Evolutionary conservation across 2,113 vertebrate genomes (phyloP), one percentile per base, ranked within the genome.

Genomic region (Mirounga angustirostris): DNA sequence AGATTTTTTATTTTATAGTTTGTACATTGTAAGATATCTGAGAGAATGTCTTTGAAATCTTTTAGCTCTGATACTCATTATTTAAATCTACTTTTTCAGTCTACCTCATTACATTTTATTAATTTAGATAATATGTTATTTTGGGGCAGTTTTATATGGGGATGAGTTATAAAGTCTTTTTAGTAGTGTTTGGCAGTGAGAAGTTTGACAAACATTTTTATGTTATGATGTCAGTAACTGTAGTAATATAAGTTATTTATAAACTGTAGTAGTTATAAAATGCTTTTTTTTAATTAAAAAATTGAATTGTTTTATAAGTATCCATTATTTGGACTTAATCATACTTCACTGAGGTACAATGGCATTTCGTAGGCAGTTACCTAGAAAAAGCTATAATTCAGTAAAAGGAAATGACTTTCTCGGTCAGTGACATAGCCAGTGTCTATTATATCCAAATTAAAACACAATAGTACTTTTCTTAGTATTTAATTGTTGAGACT

Each of bases 201-300:
- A 91, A 87, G 22, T 67, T 82, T 92, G 56, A 92, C 36, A 82
- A 79, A 65, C 5, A 14, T 43, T 84, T 96, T 36, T 94, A 40
- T 97, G 63, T 92, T 84, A 67, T 67, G 84, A 74, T 85, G 30
- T 82, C 86, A 95, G 43, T 93, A 78, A 95, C 28, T 93, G 18
- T 1, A 96, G 18, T 82, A 76, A 87, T 86, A 54, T 7, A 90
- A 93, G 86, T 87, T 15, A 82, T 69, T 97, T 96, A 74, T 80
- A 89, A 80, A 92, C 50, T 65, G 0, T 50, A 94, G 26, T 95
- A 73, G 40, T n/a, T 65, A 54, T 46, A 82, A 81, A 59, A 81
- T 95, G 58, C 54, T 46, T 36, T 63, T 52, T 65, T 5, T 63
- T 24, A 58, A 76, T 82, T 93, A 21, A 84, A 78, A 94, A 58